Evolutionary conservation across 2,888 invertebrate species (phyloP).

Genomic region (Mesoligia furuncula): DNA sequence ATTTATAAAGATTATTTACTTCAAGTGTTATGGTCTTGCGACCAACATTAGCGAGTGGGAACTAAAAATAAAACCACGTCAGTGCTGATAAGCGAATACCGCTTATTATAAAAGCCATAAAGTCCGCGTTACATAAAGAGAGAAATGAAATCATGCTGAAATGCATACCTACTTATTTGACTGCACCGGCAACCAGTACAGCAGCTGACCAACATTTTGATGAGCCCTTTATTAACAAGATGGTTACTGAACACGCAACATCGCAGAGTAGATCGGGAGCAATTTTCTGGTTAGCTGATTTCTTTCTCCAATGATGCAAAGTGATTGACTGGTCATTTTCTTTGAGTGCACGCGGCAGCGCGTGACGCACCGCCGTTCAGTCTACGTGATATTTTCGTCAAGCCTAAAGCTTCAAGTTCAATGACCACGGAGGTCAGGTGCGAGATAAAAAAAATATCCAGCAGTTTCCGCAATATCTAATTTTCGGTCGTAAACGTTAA

Average conservation of each 20-base stretch:
- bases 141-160: conserved; percentile 68
- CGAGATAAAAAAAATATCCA: conserved; percentile 77
- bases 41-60: conserved; percentile 61
- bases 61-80: conserved; percentile 78
- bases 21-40: conserved; percentile 41
- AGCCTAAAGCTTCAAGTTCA: conserved; percentile 79
- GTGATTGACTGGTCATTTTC: conserved; percentile 70
- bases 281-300: conserved; percentile 74
- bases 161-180: conserved; percentile 40
- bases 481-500: conserved; percentile 84
- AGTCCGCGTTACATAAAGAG: conserved; percentile 72
- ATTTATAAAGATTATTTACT: conserved; percentile 41
- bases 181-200: conserved; percentile 53
- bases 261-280: conserved; percentile 60
- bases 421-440: conserved; percentile 85
- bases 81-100: conserved; percentile 76
- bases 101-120: conserved; percentile 72
- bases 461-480: conserved; percentile 82
- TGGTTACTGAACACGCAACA: conserved; percentile 54
- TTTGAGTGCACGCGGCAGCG: conserved; percentile 66
- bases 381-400: conserved; percentile 80
- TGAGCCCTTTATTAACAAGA: conserved; percentile 51
- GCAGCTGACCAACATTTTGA: conserved; percentile 54
- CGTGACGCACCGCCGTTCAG: conserved; percentile 79
- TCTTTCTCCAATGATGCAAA: conserved; percentile 68